Evolutionary conservation across 2,888 invertebrate genomes (phyloP).

Genomic region (Leucoma salicis): DNA sequence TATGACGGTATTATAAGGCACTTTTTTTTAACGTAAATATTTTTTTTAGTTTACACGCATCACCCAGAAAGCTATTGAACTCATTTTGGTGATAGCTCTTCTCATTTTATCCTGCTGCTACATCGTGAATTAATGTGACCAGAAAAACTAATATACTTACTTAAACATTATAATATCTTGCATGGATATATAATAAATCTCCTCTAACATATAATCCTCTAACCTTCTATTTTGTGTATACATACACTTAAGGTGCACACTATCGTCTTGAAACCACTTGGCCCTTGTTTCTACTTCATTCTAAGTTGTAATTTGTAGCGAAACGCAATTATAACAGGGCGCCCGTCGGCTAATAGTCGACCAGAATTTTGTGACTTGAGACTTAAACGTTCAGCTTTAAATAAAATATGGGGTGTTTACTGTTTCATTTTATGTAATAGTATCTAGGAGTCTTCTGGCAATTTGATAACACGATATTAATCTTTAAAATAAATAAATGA

Average conservation of each 20-base stretch:
- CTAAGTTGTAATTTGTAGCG: constrained; percentile 72
- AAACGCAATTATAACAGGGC: constrained; percentile 67
- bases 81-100: too few relatives aligned
- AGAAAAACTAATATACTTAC: too few relatives aligned
- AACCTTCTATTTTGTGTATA: constrained; percentile 9
- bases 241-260: constrained; percentile 18
- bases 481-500: background rate
- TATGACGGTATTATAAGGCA: too few relatives aligned
- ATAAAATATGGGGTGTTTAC: constrained; percentile 29
- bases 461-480: background rate
- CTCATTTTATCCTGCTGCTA: too few relatives aligned
- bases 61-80: too few relatives aligned
- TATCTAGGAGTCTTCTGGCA: background rate
- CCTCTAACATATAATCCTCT: too few relatives aligned
- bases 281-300: constrained; percentile 51
- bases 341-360: constrained; percentile 55
- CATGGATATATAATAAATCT: too few relatives aligned
- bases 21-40: too few relatives aligned
- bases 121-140: too few relatives aligned
- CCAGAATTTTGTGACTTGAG: constrained; percentile 34
- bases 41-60: too few relatives aligned
- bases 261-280: constrained; percentile 46
- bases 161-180: too few relatives aligned
- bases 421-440: constrained; percentile 8
- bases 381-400: constrained; percentile 27